phyloP scores from a whole-genome alignment of 2,888 invertebrate genomes.

The Volucella inflata region DNA sequence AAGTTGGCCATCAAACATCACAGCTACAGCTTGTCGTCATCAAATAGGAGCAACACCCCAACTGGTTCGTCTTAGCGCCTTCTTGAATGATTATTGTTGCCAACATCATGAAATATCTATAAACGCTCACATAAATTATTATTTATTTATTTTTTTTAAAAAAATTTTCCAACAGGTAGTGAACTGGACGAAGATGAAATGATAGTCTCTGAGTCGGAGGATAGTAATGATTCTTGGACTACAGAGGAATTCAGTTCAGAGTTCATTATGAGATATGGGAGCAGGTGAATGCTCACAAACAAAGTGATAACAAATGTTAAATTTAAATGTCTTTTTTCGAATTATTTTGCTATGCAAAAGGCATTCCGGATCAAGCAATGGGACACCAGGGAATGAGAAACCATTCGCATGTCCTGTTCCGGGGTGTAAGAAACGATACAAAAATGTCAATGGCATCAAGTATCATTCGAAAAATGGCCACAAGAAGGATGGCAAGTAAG shows the following conservation, averaged over 20 bases:
- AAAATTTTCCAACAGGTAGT: slow-evolving; percentile 84
- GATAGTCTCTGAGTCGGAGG: slow-evolving; percentile 89
- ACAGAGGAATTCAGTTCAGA: slow-evolving; percentile 92
- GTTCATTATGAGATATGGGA: slow-evolving; percentile 90
- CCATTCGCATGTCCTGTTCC: slow-evolving; percentile 94
- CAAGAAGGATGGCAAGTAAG: slow-evolving; percentile 92
- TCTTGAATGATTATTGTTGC: slow-evolving; percentile 6
- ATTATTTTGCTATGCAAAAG: slow-evolving; percentile 79
- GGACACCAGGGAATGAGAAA: slow-evolving; percentile 86
- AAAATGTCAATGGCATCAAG: slow-evolving; percentile 94
- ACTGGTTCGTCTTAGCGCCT: slow-evolving; percentile 84
- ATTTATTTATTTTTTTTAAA: slow-evolving; percentile 6
- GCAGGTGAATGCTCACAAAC: slow-evolving; percentile 84
- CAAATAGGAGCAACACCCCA: slow-evolving; percentile 87
- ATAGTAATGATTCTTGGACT: slow-evolving; percentile 92
- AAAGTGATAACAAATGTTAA: slow-evolving; percentile 76
- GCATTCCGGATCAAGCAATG: slow-evolving; percentile 84
- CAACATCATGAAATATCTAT: slow-evolving; percentile 27
- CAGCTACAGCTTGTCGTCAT: slow-evolving; percentile 87
- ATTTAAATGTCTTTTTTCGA: slow-evolving; percentile 77
- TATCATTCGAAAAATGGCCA: slow-evolving; percentile 95
- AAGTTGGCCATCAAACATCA: slow-evolving; percentile 85
- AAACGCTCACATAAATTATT: background rate
- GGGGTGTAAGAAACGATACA: slow-evolving; percentile 94
- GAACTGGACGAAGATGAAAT: slow-evolving; percentile 89